Base-by-base conservation (phyloP, 2,113 vertebrate genomes). In the Podiceps cristatus region DNA sequence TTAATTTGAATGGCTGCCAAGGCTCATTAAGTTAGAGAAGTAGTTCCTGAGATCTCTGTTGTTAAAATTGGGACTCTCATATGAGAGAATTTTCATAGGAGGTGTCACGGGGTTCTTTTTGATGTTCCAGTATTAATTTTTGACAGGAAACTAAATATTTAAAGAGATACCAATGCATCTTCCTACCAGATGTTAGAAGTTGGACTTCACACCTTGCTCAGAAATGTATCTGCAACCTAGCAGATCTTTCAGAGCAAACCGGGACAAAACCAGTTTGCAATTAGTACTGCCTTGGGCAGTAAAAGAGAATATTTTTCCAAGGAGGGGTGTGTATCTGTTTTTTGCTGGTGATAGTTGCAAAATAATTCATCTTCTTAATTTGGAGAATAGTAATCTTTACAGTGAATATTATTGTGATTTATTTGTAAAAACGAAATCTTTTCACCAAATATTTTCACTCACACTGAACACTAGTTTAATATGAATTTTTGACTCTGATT, bases 1-100 rank as follows among this genome's bases (percentile, higher is more conserved):
- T 98, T 98, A 98, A 98, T 98, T 98, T 98, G 97, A 98, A 98
- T 98, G 93, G 94, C 97, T 98, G 98, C 97, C 98, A 98, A 96
- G 78, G 97, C 97, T 98, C 98, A 98, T 98, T 98, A 98, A 97
- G 88, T 98, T 96, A 93, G 95, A 97, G 93, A 93, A 96, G 97
- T 96, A 90, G 97, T 98, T 98, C 98, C 97, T 96, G 97, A 98
- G 96, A 97, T 97, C 90, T 98, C 96, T 97, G 95, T 97, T 98
- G 94, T 97, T 98, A 90, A 97, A 97, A 96, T 82, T 84, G 84
- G 95, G 94, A 66, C 83, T 97, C 96, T 80, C 83, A 22, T 96
- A 81, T 80, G 77, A 95, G 76, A 93, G 88, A 58, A 72, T 91
- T 96, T 98, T 93, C 78, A 77, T 53, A 93, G 40, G 44, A 96